Evolutionary conservation across 2,797 vertebrate genomes (phyloP).

Genomic region (Bufotes viridis): DNA sequence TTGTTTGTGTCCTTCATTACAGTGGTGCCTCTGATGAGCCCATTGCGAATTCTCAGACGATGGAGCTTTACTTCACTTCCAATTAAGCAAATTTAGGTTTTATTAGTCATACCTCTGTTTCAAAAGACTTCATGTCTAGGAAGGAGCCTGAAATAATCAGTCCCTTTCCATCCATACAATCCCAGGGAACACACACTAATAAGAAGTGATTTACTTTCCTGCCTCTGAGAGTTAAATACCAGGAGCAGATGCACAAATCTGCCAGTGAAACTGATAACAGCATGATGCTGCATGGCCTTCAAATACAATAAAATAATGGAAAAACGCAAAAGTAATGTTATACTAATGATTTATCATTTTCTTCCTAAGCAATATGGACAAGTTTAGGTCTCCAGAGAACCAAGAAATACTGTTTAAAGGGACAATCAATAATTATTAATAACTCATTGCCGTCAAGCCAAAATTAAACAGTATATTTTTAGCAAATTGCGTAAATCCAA

Average conservation of each 20-base stretch:
- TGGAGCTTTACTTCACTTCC: constrained; percentile 63
- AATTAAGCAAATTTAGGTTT: constrained; percentile 62
- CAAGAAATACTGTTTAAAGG: constrained; percentile 19
- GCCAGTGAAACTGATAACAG: constrained; percentile 56
- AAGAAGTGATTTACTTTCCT: constrained; percentile 61
- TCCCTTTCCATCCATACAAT: constrained; percentile 60
- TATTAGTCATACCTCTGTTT: constrained; percentile 63
- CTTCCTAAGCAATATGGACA: constrained; percentile 38
- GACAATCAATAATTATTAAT: constrained; percentile 28
- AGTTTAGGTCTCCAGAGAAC: constrained; percentile 25
- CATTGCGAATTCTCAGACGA: constrained; percentile 60
- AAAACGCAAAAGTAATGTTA: constrained; percentile 44
- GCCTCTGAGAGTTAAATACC: constrained; percentile 55
- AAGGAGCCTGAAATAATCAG: constrained; percentile 63
- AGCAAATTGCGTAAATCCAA: not conserved
- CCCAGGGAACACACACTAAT: constrained; percentile 64
- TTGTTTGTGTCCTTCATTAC: constrained; percentile 67
- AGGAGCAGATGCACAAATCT: constrained; percentile 58
- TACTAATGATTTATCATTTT: constrained; percentile 46
- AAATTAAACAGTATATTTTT: not conserved
- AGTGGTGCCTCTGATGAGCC: constrained; percentile 59
- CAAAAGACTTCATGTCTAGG: constrained; percentile 63
- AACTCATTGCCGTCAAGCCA: not conserved
- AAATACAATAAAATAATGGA: constrained; percentile 56
- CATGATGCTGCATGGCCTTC: constrained; percentile 49